Percentiles rank a stretch among this genome's conserved stretches.
phyloP scores from a whole-genome alignment of 2,888 invertebrate genomes.

The Ischnura elegans region DNA sequence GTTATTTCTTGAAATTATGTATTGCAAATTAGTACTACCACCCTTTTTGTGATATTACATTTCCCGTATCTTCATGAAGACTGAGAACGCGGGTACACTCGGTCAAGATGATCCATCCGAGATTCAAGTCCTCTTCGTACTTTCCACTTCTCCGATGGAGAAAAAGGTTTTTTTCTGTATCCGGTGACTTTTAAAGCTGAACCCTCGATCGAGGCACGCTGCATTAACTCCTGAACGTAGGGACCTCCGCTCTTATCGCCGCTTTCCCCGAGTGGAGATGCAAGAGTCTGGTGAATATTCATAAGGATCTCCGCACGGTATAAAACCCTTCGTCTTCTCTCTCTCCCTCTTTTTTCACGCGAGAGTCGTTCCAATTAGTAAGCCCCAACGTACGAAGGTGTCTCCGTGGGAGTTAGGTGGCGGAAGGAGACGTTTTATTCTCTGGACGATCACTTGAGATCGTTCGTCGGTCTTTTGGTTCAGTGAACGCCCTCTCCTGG shows the following conservation, averaged over 20 bases:
- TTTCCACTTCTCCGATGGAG: too few relatives aligned
- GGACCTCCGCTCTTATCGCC: not conserved
- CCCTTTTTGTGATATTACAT: too few relatives aligned
- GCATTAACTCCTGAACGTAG: not conserved
- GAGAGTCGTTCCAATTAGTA: constrained; percentile 1
- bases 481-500: not conserved
- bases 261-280: not conserved
- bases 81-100: too few relatives aligned
- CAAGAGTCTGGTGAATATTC: not conserved
- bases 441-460: not conserved
- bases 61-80: too few relatives aligned
- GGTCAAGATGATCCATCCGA: too few relatives aligned
- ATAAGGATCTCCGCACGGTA: not conserved
- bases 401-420: not conserved
- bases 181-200: not conserved
- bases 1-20: too few relatives aligned
- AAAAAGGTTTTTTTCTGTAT: too few relatives aligned
- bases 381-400: not conserved
- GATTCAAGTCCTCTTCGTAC: too few relatives aligned
- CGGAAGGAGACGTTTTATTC: not conserved
- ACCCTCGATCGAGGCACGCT: not conserved
- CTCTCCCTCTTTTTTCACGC: not conserved
- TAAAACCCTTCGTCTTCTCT: not conserved
- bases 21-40: too few relatives aligned
- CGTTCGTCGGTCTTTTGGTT: not conserved